phyloP scores from a whole-genome alignment of 2,113 vertebrate species.

The Nothoprocta perdicaria region DNA sequence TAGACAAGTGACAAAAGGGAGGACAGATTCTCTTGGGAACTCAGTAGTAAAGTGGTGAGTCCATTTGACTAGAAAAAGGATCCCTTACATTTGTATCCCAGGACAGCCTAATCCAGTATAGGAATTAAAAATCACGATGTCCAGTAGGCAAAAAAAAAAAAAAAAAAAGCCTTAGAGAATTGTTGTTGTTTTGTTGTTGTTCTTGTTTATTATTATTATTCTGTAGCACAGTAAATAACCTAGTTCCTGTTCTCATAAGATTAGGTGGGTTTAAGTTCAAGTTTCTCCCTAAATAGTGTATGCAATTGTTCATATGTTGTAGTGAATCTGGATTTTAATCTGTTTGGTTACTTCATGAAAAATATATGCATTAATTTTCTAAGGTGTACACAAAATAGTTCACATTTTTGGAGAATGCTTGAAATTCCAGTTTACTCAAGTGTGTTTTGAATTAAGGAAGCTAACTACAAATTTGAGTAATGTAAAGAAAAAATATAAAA shows the following conservation, averaged over 20 bases:
- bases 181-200: too few species aligned
- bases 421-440: not conserved
- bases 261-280: not conserved
- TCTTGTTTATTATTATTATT: too few species aligned
- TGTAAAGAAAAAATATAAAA: not conserved
- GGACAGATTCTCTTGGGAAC: not conserved
- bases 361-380: not conserved
- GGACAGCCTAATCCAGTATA: not conserved
- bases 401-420: not conserved
- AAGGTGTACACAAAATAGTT: not conserved
- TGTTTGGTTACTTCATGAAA: not conserved
- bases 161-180: too few species aligned
- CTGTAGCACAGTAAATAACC: not conserved
- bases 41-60: not conserved
- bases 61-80: not conserved
- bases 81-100: rapidly evolving
- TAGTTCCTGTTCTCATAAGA: not conserved
- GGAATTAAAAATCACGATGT: not conserved
- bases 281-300: not conserved
- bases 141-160: not conserved
- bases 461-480: not conserved
- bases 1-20: not conserved
- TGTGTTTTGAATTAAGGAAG: not conserved
- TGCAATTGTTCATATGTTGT: not conserved
- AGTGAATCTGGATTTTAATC: not conserved